A percentile compares a stretch with the other conserved stretches of the same genome.
Conservation (phyloP, 2,113 vertebrate genomes). For the Oryzias javanicus region DNA sequence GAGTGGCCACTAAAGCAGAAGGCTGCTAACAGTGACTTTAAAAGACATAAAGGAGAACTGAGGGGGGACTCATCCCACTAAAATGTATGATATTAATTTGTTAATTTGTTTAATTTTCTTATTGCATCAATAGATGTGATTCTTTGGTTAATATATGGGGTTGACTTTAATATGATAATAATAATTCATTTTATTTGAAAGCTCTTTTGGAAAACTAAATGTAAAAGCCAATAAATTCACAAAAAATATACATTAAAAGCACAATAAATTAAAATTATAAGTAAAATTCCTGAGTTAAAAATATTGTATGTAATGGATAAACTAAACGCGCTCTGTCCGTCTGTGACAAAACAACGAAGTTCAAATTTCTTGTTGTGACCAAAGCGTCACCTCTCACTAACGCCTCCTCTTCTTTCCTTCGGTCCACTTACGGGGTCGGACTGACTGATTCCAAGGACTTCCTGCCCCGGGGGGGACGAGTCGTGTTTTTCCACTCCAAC, state of each 20-base stretch:
- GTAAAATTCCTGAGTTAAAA: no score
- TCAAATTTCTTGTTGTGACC: constrained; percentile 23
- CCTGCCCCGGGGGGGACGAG: background rate
- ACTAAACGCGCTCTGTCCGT: background rate
- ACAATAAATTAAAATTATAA: no score
- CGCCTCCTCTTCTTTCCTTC: constrained; percentile 18
- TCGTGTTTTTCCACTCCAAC: constrained; percentile 3
- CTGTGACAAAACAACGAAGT: constrained; percentile 15
- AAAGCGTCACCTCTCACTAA: constrained; percentile 8
- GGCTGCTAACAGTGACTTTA: constrained; percentile 21
- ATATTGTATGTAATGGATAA: no score
- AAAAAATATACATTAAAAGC: no score
- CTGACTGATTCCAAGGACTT: background rate
- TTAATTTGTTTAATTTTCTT: no score
- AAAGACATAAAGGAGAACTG: background rate
- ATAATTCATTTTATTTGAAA: no score
- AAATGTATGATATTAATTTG: no score
- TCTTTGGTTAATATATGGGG: no score
- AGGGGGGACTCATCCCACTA: background rate
- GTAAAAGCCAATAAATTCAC: no score
- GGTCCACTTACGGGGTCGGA: constrained; percentile 2
- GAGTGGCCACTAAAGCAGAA: constrained; percentile 8
- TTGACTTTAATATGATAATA: no score
- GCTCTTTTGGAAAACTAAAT: no score
- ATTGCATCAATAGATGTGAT: no score